These are phyloP conservation scores for Cistogaster globosa DNA, from an alignment of 2,888 invertebrate genomes.

Conservation along the genomic window DNA sequence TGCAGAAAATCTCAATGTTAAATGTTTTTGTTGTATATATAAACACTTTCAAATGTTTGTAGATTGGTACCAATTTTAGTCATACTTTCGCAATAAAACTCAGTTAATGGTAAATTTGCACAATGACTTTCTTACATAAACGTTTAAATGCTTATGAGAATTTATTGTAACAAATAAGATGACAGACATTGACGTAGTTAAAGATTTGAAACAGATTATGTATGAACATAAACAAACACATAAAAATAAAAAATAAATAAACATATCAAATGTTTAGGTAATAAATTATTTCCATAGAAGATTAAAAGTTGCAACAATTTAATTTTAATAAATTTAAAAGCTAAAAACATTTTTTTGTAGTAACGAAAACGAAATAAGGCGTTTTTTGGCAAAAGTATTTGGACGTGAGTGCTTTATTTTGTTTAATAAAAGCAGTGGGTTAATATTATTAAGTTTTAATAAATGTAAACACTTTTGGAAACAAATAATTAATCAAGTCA, in stretches of 20 bases:
- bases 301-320: too few relatives aligned
- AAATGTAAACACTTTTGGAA: too few relatives aligned
- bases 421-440: too few relatives aligned
- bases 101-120: constrained; percentile 11
- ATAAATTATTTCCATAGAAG: too few relatives aligned
- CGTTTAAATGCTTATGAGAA: neutral
- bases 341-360: too few relatives aligned
- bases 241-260: neutral
- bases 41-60: neutral
- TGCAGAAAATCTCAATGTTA: neutral
- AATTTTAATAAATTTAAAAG: too few relatives aligned
- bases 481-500: too few relatives aligned
- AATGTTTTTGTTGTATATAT: neutral
- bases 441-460: too few relatives aligned
- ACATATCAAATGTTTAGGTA: neutral
- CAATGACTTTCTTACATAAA: neutral
- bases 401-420: too few relatives aligned
- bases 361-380: too few relatives aligned
- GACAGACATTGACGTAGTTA: constrained; percentile 55
- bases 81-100: constrained; percentile 20
- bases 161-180: constrained; percentile 41
- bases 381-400: too few relatives aligned
- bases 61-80: constrained; percentile 8
- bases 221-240: neutral
- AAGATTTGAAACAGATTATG: constrained; percentile 34